Evolutionary conservation across 1,140 invertebrate genomes (phyloP).

Genomic region (Drosophila ficusphila): DNA sequence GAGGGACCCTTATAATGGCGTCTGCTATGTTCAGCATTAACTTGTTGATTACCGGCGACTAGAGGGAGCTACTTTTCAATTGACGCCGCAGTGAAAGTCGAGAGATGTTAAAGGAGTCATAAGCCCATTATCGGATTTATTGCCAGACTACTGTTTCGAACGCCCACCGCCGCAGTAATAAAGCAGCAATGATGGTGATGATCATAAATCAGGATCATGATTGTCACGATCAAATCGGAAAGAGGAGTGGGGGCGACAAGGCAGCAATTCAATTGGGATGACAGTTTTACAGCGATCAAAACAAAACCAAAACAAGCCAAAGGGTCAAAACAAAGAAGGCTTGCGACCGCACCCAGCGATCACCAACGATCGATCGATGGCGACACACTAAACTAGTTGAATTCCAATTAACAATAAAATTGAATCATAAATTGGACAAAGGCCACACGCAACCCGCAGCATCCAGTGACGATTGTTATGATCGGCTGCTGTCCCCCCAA

Average conservation of each 20-base stretch:
- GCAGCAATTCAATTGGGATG: slow-evolving; percentile 61
- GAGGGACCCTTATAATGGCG: slow-evolving; percentile 66
- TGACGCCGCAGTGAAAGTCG: slow-evolving; percentile 45
- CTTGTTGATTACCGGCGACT: slow-evolving; percentile 35
- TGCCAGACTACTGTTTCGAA: slow-evolving; percentile 48
- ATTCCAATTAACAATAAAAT: slow-evolving; percentile 84
- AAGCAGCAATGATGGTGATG: slow-evolving; percentile 34
- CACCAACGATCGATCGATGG: slow-evolving; percentile 21
- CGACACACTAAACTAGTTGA: slow-evolving; percentile 77
- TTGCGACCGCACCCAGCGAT: slow-evolving; percentile 51
- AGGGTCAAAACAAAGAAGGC: slow-evolving; percentile 42
- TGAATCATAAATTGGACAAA: slow-evolving; percentile 77
- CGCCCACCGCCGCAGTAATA: slow-evolving; percentile 15
- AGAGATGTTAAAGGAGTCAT: slow-evolving; percentile 33
- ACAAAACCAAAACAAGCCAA: slow-evolving; percentile 44
- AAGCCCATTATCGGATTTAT: slow-evolving; percentile 62
- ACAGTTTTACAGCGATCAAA: slow-evolving; percentile 66
- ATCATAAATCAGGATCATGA: slow-evolving; percentile 73
- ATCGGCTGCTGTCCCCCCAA: slow-evolving; percentile 48
- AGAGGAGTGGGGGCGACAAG: neutral
- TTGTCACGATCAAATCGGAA: neutral
- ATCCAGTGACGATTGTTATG: slow-evolving; percentile 72
- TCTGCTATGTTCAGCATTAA: slow-evolving; percentile 35
- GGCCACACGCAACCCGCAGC: slow-evolving; percentile 73
- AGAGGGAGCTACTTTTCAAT: slow-evolving; percentile 45